phyloP scores from a whole-genome alignment of 1,140 invertebrate species.

The Lutraria rhynchaena region DNA sequence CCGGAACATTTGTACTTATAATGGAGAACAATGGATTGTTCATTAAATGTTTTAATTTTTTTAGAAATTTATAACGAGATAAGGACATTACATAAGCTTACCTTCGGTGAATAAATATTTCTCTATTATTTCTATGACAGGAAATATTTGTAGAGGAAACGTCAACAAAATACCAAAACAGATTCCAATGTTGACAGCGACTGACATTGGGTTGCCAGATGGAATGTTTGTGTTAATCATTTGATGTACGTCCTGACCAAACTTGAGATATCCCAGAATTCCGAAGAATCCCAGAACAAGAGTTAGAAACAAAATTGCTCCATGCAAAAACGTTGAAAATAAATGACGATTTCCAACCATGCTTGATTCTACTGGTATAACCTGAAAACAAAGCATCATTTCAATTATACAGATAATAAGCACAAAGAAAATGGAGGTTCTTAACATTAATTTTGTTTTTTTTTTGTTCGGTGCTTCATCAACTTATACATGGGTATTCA shows the following conservation, averaged over 20 bases:
- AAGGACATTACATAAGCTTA: no score
- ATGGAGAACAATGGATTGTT: no score
- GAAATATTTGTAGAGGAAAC: conserved; percentile 79
- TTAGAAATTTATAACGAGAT: no score
- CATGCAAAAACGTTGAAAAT: conserved; percentile 76
- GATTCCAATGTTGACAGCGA: conserved; percentile 75
- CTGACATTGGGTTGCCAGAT: conserved; percentile 50
- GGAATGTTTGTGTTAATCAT: conserved; percentile 78
- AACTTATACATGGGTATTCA: no score
- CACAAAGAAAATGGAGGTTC: no score
- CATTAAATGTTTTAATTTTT: no score
- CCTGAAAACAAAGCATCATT: conserved; percentile 61
- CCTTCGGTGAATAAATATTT: conserved; percentile 74
- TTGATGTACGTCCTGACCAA: conserved; percentile 73
- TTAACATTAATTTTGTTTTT: no score
- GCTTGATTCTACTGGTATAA: conserved; percentile 80
- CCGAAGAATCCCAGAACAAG: conserved; percentile 74
- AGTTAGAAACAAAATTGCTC: conserved; percentile 68
- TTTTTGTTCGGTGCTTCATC: no score
- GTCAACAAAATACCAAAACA: conserved; percentile 77
- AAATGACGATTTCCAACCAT: conserved; percentile 80
- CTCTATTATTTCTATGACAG: conserved; percentile 79
- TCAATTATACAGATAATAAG: no score
- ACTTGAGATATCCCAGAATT: conserved; percentile 78
- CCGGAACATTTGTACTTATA: no score